Base-by-base conservation (phyloP, 2,797 vertebrate species). In the Malacoraja senta region DNA sequence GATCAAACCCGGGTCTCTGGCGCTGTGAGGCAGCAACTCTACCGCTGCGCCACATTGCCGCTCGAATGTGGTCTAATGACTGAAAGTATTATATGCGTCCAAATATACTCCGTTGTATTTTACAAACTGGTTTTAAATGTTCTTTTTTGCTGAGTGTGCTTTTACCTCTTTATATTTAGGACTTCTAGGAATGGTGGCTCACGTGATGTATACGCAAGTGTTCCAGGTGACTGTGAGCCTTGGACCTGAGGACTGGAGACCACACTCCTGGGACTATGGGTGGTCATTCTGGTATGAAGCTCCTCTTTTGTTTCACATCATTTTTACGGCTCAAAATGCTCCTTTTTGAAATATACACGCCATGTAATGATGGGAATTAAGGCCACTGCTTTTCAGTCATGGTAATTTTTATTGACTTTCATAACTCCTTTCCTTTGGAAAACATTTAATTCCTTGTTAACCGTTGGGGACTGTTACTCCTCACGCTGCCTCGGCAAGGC, bases 121-220 rank as follows among this genome's bases (percentile, higher is more conserved):
- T 65, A 65, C n/a, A 35, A 68, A 68, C 1, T 65, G 29, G 29
- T 63, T 63, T n/a, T n/a, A n/a, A 86, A 6, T 32, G 63, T 74
- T 12, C 58, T 86, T 84, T 68, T 68, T 68, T 19, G 63, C 15
- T 58, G 38, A 29, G 21, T 74, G 15, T 7, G 6, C 44, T 44
- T 76, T 76, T 93, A 94, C 21, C 93, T 94, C 93, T 88, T 71
- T 94, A 3, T 93, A 94, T 94, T 12, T 96, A 98, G 98, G 98
- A 95, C 98, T 99, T 93, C 95, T 99, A 94, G 98, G 98, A 3
- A 98, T 98, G 98, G 98, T 98, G 93, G 98, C 98, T 91, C 98
- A 98, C 94, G 98, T 98, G 97, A 98, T 98, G 98, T 98, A 98
- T 95, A 98, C 98, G 0, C 98, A 98, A 94, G 98, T 98, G 93